Evolutionary conservation across 2,888 invertebrate genomes (phyloP), one percentile per base, ranked within the genome.

Genomic region (Ischnura elegans): DNA sequence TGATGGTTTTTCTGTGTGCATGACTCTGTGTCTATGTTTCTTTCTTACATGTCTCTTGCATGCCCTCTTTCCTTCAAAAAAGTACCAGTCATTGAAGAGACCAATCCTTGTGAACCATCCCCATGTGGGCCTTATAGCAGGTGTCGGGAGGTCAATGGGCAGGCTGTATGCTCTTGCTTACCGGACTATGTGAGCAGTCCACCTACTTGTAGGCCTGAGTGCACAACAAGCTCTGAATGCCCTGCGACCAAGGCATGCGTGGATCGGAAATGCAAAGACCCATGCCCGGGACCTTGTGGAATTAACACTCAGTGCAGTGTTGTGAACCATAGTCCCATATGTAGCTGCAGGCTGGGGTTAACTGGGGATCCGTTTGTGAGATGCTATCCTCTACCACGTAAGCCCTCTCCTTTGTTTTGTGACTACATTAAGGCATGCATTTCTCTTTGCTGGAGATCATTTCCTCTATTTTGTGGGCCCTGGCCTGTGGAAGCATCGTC

Each of bases 341-440:
- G 95, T 94, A 94, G 94, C 51, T 95, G 95, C 93, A 94, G 95
- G 10, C 94, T 94, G n/a, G 95, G 95, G 94, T 97, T 97, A 95
- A 97, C 97, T 93, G 98, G 98, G 95, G 98, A 98, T 96, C 98
- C 98, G 51, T 98, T 98, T 95, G 97, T 97, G 8, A 97, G 97
- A 95, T 98, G 98, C 95, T 97, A 97, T 95, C 96, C 96, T 94
- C 95, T 96, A 95, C 96, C 96, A 85, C 94, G 94, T 94, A 94
- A 94, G 94, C 86, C n/a, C 84, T 93, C 16, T 90, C 90, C 43
- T n/a, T 90, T 66, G 43, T 61, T 43, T 43, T 25, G 45, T 86
- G 3, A 85, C 61, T 61, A 61, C 61, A 76, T 36, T 42, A 42
- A 51, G 51, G 36, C 43, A 90, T 90, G 90, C 90, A 76, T 76